These are phyloP conservation scores for Sebastes hubbsi DNA, from an alignment of 2,797 vertebrate genomes.

Conservation along the genomic window DNA sequence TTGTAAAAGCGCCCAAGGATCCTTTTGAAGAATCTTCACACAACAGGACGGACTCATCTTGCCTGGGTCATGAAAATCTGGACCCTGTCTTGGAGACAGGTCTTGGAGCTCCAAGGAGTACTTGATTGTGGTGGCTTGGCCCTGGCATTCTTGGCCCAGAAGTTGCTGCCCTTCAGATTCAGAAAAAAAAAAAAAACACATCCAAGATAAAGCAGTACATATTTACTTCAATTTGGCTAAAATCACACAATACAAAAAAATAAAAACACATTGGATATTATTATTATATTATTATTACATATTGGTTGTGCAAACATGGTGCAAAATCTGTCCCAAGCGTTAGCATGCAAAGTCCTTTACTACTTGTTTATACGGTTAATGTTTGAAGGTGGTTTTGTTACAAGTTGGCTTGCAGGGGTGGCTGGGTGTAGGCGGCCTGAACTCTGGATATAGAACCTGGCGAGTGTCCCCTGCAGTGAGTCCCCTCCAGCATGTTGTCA, in stretches of 20 bases:
- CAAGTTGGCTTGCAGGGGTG: background rate
- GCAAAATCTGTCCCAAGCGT: background rate
- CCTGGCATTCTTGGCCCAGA: background rate
- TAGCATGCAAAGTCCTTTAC: background rate
- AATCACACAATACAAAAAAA: background rate
- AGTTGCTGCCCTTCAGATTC: background rate
- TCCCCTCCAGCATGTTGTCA: slow-evolving; percentile 10
- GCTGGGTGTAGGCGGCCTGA: background rate
- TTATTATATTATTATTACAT: background rate
- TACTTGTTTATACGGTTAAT: background rate
- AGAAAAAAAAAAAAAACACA: background rate
- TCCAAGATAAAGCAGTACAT: background rate
- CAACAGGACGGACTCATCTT: background rate
- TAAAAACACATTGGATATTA: background rate
- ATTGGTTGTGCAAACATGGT: background rate
- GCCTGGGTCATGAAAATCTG: background rate
- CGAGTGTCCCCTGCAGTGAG: background rate
- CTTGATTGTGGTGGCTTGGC: background rate
- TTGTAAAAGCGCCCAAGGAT: background rate
- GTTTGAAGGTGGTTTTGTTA: background rate
- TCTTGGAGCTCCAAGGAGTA: background rate
- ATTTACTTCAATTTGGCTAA: background rate
- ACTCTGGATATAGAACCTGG: background rate
- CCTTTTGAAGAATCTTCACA: background rate
- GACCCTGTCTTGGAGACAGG: background rate